Conservation (phyloP, 2,113 vertebrate genomes). For the Tyrannus savana region DNA sequence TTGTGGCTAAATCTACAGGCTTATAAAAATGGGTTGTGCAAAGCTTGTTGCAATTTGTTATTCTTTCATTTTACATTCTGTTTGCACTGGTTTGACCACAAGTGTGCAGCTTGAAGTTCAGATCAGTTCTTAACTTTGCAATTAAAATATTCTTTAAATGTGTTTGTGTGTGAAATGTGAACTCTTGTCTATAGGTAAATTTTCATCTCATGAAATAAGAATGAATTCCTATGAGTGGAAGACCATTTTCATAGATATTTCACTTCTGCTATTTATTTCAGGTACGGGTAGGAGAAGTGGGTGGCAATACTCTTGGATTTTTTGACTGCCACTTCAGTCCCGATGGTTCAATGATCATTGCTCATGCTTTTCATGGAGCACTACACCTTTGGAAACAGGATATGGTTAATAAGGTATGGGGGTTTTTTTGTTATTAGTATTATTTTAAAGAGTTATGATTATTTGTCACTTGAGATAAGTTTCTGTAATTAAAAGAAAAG, state of each 20-base stretch:
- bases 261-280: slow-evolving; percentile 59
- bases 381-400: slow-evolving; percentile 91
- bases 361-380: slow-evolving; percentile 94
- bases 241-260: neutral
- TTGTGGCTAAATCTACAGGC: neutral
- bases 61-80: neutral
- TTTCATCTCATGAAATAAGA: neutral
- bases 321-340: slow-evolving; percentile 92
- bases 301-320: slow-evolving; percentile 96
- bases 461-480: neutral
- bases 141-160: neutral
- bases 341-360: slow-evolving; percentile 88
- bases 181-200: neutral
- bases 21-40: neutral
- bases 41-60: neutral
- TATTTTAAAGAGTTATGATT: neutral
- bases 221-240: neutral
- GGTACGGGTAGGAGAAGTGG: slow-evolving; percentile 97
- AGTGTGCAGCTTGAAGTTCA: neutral
- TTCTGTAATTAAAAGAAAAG: neutral
- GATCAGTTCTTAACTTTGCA: neutral
- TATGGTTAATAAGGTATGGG: slow-evolving; percentile 74
- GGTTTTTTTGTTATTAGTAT: neutral
- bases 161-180: neutral
- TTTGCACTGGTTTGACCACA: neutral